These are phyloP conservation scores for Troilus luridus DNA, from an alignment of 2,888 invertebrate species.

Conservation along the genomic window DNA sequence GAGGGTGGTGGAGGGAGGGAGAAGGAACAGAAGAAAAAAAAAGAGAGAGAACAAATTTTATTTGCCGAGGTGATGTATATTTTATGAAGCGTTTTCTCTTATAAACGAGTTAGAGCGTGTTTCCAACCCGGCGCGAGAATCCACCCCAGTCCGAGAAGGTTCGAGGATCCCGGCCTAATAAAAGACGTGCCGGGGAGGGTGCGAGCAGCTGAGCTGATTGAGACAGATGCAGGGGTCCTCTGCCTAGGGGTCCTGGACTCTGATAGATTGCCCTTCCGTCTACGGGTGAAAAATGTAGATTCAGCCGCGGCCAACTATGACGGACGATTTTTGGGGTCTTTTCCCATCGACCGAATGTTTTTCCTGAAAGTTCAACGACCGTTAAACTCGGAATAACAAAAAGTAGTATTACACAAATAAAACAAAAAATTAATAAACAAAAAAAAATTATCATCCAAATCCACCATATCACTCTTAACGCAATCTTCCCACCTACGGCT, in stretches of 20 bases:
- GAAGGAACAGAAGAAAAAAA: too few species aligned
- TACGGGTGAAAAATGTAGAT: not conserved
- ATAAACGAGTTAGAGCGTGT: constrained; percentile 16
- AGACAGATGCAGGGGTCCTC: constrained; percentile 33
- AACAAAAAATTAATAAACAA: too few species aligned
- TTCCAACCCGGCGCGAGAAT: not conserved
- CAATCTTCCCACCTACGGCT: too few species aligned
- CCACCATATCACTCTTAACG: too few species aligned
- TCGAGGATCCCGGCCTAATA: not conserved
- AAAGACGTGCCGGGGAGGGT: constrained; percentile 41
- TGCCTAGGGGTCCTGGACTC: not conserved
- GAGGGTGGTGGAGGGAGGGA: too few species aligned
- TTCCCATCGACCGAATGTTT: not conserved
- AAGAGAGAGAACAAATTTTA: not conserved
- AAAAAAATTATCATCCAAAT: too few species aligned
- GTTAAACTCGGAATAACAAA: not conserved
- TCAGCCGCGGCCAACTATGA: not conserved
- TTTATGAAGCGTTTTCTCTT: constrained; percentile 22
- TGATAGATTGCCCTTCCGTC: not conserved
- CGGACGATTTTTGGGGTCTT: not conserved
- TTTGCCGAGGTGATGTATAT: constrained; percentile 6
- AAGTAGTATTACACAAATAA: too few species aligned
- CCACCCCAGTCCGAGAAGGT: not conserved
- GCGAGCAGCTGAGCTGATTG: constrained; percentile 41
- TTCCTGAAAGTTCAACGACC: not conserved